Percentiles rank a stretch among this genome's conserved stretches.
phyloP scores from a whole-genome alignment of 2,888 invertebrate genomes.

The Phymatocera aterrima region DNA sequence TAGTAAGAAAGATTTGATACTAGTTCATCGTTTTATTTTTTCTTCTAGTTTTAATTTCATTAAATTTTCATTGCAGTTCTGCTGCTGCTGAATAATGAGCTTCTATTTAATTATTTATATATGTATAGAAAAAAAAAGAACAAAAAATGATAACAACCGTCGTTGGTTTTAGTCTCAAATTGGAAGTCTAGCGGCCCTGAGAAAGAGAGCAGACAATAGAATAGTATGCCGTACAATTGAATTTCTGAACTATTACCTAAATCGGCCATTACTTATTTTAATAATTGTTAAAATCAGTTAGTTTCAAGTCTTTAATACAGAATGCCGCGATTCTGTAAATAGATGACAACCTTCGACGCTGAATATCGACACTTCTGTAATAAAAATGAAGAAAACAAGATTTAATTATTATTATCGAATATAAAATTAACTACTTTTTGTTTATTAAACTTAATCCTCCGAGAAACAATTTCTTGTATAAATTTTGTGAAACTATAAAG shows the following conservation, averaged over 20 bases:
- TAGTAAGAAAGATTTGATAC: not conserved
- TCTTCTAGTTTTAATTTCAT: constrained; percentile 48
- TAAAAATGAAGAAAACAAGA: constrained; percentile 62
- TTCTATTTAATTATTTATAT: not conserved
- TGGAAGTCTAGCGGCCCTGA: constrained; percentile 57
- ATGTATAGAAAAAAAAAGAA: not conserved
- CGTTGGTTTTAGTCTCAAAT: constrained; percentile 1
- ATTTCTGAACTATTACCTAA: constrained; percentile 53
- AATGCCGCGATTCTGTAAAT: constrained; percentile 85
- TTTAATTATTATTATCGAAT: constrained; percentile 45
- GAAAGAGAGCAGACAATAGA: constrained; percentile 14
- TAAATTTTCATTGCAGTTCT: constrained; percentile 12
- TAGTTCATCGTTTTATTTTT: constrained; percentile 54
- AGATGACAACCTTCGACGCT: constrained; percentile 94
- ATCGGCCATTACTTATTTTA: constrained; percentile 57
- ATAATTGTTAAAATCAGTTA: constrained; percentile 29
- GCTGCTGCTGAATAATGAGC: not conserved
- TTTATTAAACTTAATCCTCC: not conserved
- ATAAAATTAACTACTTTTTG: too few species aligned
- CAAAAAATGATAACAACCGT: constrained; percentile 38
- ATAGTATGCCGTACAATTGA: constrained; percentile 53
- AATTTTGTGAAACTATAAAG: constrained; percentile 47
- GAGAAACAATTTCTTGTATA: not conserved
- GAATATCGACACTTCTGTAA: constrained; percentile 95
- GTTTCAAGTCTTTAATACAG: constrained; percentile 76